Evolutionary conservation across 2,113 vertebrate species (phyloP), one percentile per base, ranked within the genome.

Genomic region (Oriolus oriolus): DNA sequence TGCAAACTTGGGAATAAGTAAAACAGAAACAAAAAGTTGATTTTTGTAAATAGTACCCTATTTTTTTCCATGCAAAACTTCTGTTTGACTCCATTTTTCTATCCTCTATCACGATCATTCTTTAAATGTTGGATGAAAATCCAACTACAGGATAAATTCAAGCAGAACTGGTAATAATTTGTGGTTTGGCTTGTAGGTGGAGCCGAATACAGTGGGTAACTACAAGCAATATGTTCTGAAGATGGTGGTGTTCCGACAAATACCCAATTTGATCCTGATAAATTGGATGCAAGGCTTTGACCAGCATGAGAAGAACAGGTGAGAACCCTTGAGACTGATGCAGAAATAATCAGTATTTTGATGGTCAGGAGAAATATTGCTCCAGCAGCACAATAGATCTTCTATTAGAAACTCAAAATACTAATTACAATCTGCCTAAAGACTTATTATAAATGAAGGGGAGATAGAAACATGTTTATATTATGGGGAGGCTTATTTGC

Each of bases 381-480:
- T 64, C 27, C 41, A 14, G 39, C 79, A 87, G 71, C 77, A 85
- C 94, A 95, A 88, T 68, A 69, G 56, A 56, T 61, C n/a, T 76
- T 61, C 85, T 30, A 84, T 85, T 86, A 64, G 94, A 92, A 96
- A 90, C 92, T 80, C 94, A 88, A 93, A 78, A 80, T 95, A 93
- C 94, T 97, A 94, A 96, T 97, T 90, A 79, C 92, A 89, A 87
- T 89, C 91, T 97, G 96, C 85, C 86, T 92, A 92, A 90, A 80
- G 91, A 91, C 84, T 92, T 94, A 70, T 94, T 96, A 84, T 74
- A 95, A 89, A 94, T 95, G 93, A 94, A 94, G 42, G 86, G 84
- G 70, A 97, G 95, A 95, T 73, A 85, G 57, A 95, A 97, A 96
- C 73, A 93, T 95, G 60, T 93, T 97, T 93, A 89, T 89, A 87